Evolutionary conservation across 2,888 invertebrate species (phyloP).

Genomic region (Heliconius ismenius): DNA sequence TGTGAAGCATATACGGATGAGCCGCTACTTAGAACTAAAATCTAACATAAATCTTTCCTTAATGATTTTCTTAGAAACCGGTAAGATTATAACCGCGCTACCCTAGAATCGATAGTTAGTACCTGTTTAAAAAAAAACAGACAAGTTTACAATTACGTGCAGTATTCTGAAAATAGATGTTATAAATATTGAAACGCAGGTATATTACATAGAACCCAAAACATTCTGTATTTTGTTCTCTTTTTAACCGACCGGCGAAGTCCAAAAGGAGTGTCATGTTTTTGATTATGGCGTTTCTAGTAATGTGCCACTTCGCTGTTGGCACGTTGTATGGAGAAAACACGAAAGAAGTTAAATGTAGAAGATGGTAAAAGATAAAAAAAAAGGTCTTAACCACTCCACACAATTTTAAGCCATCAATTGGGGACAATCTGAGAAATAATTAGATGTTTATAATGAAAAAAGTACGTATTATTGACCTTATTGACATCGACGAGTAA

Average conservation of each 20-base stretch:
- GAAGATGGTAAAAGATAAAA: background rate
- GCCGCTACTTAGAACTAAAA: constrained; percentile 17
- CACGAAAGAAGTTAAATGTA: background rate
- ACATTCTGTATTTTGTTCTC: background rate
- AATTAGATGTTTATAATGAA: background rate
- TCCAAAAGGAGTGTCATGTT: no score
- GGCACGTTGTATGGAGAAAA: background rate
- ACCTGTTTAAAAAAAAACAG: constrained; percentile 19
- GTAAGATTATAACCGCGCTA: constrained; percentile 20
- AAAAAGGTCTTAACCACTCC: background rate
- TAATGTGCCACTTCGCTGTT: background rate
- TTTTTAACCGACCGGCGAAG: background rate
- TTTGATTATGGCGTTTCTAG: background rate
- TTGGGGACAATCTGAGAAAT: constrained; percentile 21
- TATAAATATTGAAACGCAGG: constrained; percentile 15
- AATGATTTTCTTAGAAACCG: constrained; percentile 20
- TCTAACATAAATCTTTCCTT: constrained; percentile 27
- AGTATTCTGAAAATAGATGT: constrained; percentile 14
- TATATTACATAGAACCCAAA: background rate
- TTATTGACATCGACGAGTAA: constrained; percentile 5
- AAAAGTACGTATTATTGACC: background rate
- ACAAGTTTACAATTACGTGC: constrained; percentile 11
- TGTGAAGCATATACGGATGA: constrained; percentile 10
- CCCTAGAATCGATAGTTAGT: constrained; percentile 20
- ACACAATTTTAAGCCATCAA: constrained; percentile 4